These are phyloP conservation scores for Agelas oroides DNA, from an alignment of 37 sponge, comb jelly and placozoan genomes.

Conservation along the genomic window DNA sequence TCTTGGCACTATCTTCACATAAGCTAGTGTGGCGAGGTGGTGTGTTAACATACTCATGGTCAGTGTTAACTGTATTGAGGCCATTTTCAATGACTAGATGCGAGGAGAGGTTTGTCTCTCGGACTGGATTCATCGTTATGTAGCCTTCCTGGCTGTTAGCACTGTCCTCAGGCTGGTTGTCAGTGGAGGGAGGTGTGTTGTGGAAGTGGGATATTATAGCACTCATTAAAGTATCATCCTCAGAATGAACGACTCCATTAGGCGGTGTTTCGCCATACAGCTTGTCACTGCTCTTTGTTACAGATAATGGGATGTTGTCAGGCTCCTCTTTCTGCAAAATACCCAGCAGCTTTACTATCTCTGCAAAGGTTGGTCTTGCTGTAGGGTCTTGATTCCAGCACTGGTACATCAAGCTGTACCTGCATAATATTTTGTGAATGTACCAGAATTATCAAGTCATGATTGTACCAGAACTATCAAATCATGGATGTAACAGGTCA, in stretches of 20 bases:
- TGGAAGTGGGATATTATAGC: background rate
- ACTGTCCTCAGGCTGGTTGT: background rate
- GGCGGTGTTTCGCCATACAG: background rate
- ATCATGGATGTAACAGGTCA: too few species aligned
- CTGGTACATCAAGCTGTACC: conserved; percentile 30
- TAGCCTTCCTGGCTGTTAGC: background rate
- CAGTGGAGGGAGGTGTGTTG: background rate
- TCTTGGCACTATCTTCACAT: too few species aligned
- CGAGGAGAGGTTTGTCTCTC: background rate
- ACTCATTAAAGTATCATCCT: background rate
- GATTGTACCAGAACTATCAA: too few species aligned
- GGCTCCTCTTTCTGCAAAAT: background rate
- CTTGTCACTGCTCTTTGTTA: background rate
- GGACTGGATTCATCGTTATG: background rate
- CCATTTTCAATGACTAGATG: background rate
- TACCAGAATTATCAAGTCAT: background rate
- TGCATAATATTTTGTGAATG: background rate
- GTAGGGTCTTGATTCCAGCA: conserved; percentile 14
- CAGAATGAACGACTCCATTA: too few species aligned
- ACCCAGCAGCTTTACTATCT: background rate
- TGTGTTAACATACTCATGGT: background rate
- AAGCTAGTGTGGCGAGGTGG: too few species aligned
- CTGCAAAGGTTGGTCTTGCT: conserved; percentile 13
- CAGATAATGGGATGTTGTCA: too few species aligned
- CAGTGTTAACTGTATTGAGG: background rate